Percentiles rank a stretch among this genome's conserved stretches.
phyloP scores from a whole-genome alignment of 2,113 vertebrate species.

The Chelonoidis abingdonii region DNA sequence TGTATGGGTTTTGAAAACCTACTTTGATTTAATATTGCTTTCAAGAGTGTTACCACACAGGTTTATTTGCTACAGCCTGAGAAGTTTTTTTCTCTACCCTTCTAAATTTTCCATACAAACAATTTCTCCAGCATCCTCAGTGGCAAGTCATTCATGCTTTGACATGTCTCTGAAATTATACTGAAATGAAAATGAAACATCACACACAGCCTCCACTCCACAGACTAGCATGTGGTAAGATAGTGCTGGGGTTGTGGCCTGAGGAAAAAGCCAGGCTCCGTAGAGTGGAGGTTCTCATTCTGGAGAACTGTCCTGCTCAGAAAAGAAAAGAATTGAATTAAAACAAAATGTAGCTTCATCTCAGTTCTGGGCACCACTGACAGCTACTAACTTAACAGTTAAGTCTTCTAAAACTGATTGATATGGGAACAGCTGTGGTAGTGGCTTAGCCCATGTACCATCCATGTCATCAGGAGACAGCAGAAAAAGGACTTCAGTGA shows the following conservation, averaged over 20 bases:
- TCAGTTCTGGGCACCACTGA: neutral
- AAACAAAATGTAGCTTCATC: neutral
- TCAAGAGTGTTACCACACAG: neutral
- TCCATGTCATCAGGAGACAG: neutral
- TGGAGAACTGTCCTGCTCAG: neutral
- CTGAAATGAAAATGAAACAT: neutral
- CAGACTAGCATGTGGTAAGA: neutral
- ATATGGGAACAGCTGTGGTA: neutral
- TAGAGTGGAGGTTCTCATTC: neutral
- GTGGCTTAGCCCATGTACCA: no score
- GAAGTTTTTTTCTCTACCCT: neutral
- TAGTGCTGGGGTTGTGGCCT: neutral
- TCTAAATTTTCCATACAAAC: neutral
- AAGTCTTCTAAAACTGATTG: neutral
- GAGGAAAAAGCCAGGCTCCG: neutral
- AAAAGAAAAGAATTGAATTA: neutral
- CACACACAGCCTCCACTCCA: neutral
- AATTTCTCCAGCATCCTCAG: neutral
- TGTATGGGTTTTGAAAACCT: conserved; percentile 44
- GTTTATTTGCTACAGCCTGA: conserved; percentile 23
- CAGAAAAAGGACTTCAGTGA: neutral
- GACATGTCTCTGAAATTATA: neutral
- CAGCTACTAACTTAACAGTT: neutral
- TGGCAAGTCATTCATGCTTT: neutral
- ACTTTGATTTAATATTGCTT: conserved; percentile 58